A percentile compares a stretch with the other conserved stretches of the same genome.
Evolutionary conservation across 2,797 vertebrate genomes (phyloP).

Genomic region (Ctenopoma multispine): DNA sequence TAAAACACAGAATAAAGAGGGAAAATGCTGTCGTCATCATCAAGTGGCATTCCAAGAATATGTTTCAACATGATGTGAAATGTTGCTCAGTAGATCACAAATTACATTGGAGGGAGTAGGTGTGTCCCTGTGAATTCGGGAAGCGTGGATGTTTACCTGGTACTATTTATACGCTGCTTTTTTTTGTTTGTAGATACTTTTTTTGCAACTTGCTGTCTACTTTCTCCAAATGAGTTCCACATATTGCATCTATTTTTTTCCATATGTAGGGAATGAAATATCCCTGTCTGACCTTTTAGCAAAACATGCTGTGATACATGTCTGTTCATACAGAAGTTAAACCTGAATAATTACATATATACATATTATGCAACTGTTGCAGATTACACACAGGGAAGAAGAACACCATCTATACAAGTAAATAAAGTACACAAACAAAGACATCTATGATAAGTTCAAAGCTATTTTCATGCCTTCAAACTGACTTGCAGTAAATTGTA

Average conservation of each 20-base stretch:
- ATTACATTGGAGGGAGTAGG: conserved; percentile 8
- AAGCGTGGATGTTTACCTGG: neutral
- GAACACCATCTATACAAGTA: no score
- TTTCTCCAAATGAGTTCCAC: neutral
- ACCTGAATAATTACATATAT: no score
- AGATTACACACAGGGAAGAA: no score
- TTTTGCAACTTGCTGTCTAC: neutral
- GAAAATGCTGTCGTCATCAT: conserved; percentile 6
- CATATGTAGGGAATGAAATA: no score
- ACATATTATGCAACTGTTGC: no score
- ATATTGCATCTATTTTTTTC: neutral
- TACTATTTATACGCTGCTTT: neutral
- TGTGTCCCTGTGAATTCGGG: conserved; percentile 5
- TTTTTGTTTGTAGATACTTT: no score
- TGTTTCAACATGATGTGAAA: conserved; percentile 57
- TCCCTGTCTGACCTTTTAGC: no score
- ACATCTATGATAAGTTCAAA: no score
- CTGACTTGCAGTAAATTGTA: no score
- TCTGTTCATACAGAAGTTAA: neutral
- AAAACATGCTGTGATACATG: neutral
- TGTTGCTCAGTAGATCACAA: conserved; percentile 28
- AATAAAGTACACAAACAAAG: no score
- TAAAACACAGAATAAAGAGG: neutral
- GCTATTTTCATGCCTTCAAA: no score
- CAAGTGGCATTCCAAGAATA: conserved; percentile 48